Base-by-base conservation (phyloP, 2,113 vertebrate species). In the Anolis carolinensis region DNA sequence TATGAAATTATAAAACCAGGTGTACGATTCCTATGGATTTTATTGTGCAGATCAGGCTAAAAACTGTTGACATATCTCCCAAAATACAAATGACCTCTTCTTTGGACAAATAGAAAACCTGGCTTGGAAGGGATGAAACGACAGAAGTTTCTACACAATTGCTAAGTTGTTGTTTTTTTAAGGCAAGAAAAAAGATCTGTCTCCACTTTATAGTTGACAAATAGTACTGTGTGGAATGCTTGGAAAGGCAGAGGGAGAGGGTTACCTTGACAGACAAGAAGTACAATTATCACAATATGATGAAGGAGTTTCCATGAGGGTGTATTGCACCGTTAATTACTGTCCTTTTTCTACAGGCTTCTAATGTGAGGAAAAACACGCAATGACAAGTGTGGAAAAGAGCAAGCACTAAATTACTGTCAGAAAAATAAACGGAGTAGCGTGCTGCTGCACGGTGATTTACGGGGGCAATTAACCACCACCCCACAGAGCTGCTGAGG, bases 331-430 rank as follows among this genome's bases (percentile, higher is more conserved):
- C 95, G 98, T 98, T 99, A 99, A 99, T 99, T 99, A 99, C 98
- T 97, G 97, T 98, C 98, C 98, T 98, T 98, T 98, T 98, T 97
- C 98, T 97, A 97, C 97, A 97, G 97, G 97, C 97, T 98, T 98
- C 97, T 99, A 99, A 99, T 98, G 97, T 98, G 98, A 98, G 97
- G 98, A 98, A 98, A 99, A 99, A 99, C 98, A 99, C 95, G 94
- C 97, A 95, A 97, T 99, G 99, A 99, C 99, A 99, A 99, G 98
- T 99, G 98, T 98, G 98, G 97, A 98, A 99, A 99, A 99, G 99
- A 99, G 98, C 98, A 98, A 97, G 97, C 97, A 99, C 97, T 99
- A 99, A 98, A 99, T 99, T 99, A 99, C 98, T 99, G 99, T 99
- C 99, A 98, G 97, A 98, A 98, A 98, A 99, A 98, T 99, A 99